Evolutionary conservation across 2,113 vertebrate genomes (phyloP), one percentile per base, ranked within the genome.

Genomic region (Rhabdomys dilectus): DNA sequence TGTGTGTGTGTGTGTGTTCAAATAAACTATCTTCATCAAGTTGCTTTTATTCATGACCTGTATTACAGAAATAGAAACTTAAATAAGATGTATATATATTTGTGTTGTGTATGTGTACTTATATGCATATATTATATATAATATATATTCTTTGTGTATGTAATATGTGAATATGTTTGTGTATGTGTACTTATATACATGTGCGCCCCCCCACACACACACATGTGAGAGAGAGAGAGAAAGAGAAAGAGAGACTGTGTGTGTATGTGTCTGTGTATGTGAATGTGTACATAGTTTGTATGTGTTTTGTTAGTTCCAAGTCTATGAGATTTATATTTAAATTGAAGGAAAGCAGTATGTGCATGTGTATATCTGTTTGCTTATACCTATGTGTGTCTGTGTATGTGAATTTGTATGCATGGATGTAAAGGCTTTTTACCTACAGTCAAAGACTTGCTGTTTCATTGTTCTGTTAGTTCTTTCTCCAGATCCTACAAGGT

Each of bases 401-500:
- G 8, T 56, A 34, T 56, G 34, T 56, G 34, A 12, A n/a, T 56
- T 12, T 13, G 7, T 81, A 10, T 36, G 31, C 10, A 36, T 81
- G 19, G 12, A 34, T 81, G 19, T n/a, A 9, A n/a, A 56, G 2
- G 4, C 19, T n/a, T 17, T 81, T 36, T 81, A 19, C 8, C 29
- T 68, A 29, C 16, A 36, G 1, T 58, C 62, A 45, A 60, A 68
- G 48, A 0, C 21, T 39, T 31, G 8, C n/a, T 36, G 1, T 7
- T 39, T 11, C 0, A 0, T 48, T 6, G 11, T 34, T 34, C 16
- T 58, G 15, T 39, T 24, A 17, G 0, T 64, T 51, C 7, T 66
- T 56, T 48, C 58, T 7, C 10, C 29, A 34, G 7, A 51, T 1
- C 19, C 58, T 6, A 1, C 1, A 8, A 22, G 11, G 4, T 0